These are phyloP conservation scores for Sebastes fasciatus DNA, from an alignment of 2,113 vertebrate genomes.

Conservation along the genomic window DNA sequence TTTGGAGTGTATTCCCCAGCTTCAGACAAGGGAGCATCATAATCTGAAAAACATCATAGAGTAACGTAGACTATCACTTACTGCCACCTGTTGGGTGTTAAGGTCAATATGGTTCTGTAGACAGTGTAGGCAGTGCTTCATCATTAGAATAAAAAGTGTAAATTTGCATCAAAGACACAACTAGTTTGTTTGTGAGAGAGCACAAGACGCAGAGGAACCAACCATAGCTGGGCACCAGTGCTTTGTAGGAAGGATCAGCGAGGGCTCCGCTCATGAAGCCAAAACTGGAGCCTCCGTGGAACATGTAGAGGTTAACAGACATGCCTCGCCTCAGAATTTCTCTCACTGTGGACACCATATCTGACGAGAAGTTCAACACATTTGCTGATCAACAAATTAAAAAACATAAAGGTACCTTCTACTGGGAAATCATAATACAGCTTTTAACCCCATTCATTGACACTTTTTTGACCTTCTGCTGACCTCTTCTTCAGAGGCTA, in stretches of 20 bases:
- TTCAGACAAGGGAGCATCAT: constrained; percentile 93
- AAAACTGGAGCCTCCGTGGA: constrained; percentile 96
- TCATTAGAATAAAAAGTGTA: background rate
- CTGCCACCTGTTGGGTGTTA: constrained; percentile 61
- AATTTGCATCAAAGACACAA: constrained; percentile 25
- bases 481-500: background rate
- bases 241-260: constrained; percentile 86
- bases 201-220: constrained; percentile 63
- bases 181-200: constrained; percentile 17
- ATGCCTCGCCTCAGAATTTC: constrained; percentile 86
- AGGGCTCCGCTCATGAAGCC: constrained; percentile 94
- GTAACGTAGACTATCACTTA: background rate
- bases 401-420: background rate
- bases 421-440: background rate
- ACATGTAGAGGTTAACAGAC: constrained; percentile 96
- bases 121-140: background rate
- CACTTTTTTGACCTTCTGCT: background rate
- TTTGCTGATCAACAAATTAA: background rate
- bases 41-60: constrained; percentile 86
- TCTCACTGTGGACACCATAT: constrained; percentile 87
- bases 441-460: background rate
- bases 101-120: background rate
- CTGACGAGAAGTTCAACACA: constrained; percentile 74
- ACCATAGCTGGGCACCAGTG: constrained; percentile 93
- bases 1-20: constrained; percentile 95